These are phyloP conservation scores for Triplophysa rosa DNA, from an alignment of 2,113 vertebrate species.

Conservation along the genomic window DNA sequence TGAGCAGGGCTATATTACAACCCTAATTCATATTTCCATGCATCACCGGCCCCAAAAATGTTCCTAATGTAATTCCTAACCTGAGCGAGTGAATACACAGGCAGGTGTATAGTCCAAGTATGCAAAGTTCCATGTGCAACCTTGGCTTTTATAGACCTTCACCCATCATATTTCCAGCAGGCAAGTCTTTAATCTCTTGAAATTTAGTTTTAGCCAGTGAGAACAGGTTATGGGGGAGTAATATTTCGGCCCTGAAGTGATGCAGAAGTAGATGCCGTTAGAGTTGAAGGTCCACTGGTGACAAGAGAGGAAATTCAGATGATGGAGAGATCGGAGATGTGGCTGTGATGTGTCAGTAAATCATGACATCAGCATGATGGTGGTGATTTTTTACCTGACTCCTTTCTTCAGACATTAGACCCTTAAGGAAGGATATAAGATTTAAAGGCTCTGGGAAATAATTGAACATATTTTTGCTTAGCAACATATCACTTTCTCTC, in stretches of 20 bases:
- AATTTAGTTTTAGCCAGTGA: neutral
- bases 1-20: constrained; percentile 67
- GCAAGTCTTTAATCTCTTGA: constrained; percentile 25
- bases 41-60: constrained; percentile 68
- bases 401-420: constrained; percentile 11
- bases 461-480: neutral
- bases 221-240: neutral
- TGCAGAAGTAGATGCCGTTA: constrained; percentile 10
- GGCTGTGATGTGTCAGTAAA: constrained; percentile 24
- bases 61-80: constrained; percentile 59
- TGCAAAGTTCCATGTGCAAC: constrained; percentile 6
- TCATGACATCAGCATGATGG: constrained; percentile 17
- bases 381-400: constrained; percentile 3
- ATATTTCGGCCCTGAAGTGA: constrained; percentile 25
- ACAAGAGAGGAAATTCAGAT: constrained; percentile 37
- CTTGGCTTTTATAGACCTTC: constrained; percentile 40
- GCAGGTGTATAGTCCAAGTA: neutral
- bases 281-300: constrained; percentile 37
- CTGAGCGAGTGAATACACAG: neutral
- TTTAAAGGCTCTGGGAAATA: constrained; percentile 23
- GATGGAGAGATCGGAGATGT: constrained; percentile 35
- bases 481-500: no score
- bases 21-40: constrained; percentile 67
- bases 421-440: neutral
- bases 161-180: constrained; percentile 8